phyloP scores from a whole-genome alignment of 1,140 invertebrate genomes.

The Leptopilina clavipes region DNA sequence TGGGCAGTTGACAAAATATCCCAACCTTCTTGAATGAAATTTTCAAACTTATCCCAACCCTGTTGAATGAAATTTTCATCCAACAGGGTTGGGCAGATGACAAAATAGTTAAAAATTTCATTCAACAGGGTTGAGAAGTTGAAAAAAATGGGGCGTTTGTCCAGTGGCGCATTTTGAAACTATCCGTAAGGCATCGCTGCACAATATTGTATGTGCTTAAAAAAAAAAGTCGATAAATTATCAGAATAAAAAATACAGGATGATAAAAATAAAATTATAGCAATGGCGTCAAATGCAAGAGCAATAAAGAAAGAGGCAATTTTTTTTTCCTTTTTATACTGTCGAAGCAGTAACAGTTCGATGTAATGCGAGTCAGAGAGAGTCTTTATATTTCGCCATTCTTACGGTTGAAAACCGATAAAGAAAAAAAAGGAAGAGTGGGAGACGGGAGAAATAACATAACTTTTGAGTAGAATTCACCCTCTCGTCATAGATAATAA shows the following conservation, averaged over 20 bases:
- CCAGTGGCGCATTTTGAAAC: no score
- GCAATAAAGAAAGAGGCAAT: slow-evolving; percentile 2
- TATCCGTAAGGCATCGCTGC: no score
- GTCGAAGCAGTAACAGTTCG: neutral
- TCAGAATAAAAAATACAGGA: neutral
- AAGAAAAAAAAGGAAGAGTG: neutral
- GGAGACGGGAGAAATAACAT: neutral
- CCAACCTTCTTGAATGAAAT: no score
- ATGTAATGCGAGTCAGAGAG: neutral
- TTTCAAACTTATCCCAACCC: no score
- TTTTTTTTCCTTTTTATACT: neutral
- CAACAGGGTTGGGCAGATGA: no score
- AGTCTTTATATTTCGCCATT: neutral
- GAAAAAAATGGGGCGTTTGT: no score
- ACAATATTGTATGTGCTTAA: no score
- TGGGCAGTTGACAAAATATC: no score
- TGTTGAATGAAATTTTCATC: no score
- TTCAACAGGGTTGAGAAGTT: no score
- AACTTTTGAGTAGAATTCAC: neutral
- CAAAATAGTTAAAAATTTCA: no score
- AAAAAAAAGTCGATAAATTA: no score
- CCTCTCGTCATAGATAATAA: slow-evolving; percentile 40
- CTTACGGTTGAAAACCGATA: slow-evolving; percentile 17
- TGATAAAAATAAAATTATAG: slow-evolving; percentile 18
- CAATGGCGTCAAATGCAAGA: neutral